Evolutionary conservation across 1,140 invertebrate species (phyloP), one percentile per base, ranked within the genome.

Genomic region (Papilio aristodemus): DNA sequence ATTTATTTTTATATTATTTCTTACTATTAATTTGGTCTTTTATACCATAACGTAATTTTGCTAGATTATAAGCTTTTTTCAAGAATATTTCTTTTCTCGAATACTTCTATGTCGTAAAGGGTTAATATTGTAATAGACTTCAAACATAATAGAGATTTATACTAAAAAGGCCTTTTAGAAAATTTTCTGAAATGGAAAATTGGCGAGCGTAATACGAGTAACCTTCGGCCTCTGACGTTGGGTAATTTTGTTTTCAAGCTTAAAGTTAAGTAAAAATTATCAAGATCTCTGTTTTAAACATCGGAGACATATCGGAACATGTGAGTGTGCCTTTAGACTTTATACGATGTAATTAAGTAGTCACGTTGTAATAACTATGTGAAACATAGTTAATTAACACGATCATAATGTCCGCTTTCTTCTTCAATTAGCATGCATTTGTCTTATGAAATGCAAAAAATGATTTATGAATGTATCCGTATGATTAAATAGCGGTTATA

Each of bases 121-220:
- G 46, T 54, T 54, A 54, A 54, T 54, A 11, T 10, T 54, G 43
- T 22, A 54, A 54, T 54, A 54, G 19, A 54, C 46, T 54, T 50
- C 10, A 4, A 22, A 19, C 22, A 54, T 54, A 54, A 54, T 54
- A 54, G 22, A 22, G 17, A 54, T 54, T 54, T 54, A 54, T 54
- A 22, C 27, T 54, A 54, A 54, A 54, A 54, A 54, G 46, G 46
- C 19, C n/a, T 19, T 54, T 4, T 10, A 54, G 46, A 54, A 54
- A 54, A 22, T 54, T 54, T 54, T 54, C 46, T 54, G 19, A 25
- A 54, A 54, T 25, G 19, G 46, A 54, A 54, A 54, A 54, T 54
- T 54, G 46, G 9, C 46, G 46, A 54, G 17, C 46, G 17, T 54
- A 54, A 25, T 54, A 54, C 46, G 46, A 54, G 19, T 54, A 54